Conservation (phyloP, 2,797 vertebrate genomes). For the Furcifer pardalis region DNA sequence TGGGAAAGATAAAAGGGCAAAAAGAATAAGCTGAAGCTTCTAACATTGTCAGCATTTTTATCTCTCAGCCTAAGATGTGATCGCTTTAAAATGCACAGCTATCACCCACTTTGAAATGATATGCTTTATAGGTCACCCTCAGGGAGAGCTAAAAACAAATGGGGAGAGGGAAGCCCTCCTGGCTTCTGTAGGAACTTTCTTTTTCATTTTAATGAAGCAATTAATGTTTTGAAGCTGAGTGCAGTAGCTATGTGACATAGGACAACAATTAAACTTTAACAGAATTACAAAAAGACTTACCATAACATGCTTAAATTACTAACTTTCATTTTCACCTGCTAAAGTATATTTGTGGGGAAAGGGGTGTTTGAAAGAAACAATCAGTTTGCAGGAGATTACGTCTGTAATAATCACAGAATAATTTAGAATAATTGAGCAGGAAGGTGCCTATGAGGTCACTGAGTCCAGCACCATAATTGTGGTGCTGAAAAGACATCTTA, state of each 20-base stretch:
- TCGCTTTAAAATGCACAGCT: slow-evolving; percentile 33
- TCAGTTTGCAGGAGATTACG: background rate
- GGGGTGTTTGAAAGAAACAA: background rate
- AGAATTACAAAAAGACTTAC: slow-evolving; percentile 14
- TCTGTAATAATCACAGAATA: background rate
- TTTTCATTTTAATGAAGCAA: background rate
- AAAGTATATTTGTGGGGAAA: background rate
- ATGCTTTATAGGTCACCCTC: slow-evolving; percentile 29
- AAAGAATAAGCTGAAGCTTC: slow-evolving; percentile 20
- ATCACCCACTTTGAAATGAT: slow-evolving; percentile 17
- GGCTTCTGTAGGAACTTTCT: background rate
- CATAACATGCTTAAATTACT: slow-evolving; percentile 3
- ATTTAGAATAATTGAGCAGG: too few species aligned
- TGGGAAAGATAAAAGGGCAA: slow-evolving; percentile 34
- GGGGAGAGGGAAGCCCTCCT: background rate
- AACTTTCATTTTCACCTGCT: background rate
- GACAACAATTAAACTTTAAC: background rate
- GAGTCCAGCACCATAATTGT: background rate
- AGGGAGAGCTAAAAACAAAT: slow-evolving; percentile 15
- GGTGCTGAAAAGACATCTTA: background rate
- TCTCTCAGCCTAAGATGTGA: slow-evolving; percentile 20
- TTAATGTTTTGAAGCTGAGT: slow-evolving; percentile 3
- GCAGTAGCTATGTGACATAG: background rate
- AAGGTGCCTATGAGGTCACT: too few species aligned
- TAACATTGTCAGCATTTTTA: slow-evolving; percentile 35